Evolutionary conservation across 1,140 invertebrate species (phyloP).

Genomic region (Papilio polytes): DNA sequence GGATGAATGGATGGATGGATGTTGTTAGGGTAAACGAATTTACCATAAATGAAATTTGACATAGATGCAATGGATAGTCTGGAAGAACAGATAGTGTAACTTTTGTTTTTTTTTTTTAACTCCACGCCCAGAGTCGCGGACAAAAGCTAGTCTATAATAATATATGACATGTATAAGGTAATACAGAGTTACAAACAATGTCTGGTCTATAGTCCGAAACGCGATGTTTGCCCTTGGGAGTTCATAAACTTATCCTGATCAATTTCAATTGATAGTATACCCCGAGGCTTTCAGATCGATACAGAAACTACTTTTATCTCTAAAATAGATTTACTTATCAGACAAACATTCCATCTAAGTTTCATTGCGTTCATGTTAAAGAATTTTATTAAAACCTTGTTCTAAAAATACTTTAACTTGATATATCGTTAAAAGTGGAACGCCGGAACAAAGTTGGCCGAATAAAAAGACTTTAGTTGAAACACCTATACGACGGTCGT

Average conservation of each 20-base stretch:
- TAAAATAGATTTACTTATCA: background rate
- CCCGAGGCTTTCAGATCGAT: background rate
- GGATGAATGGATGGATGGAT: too few relatives aligned
- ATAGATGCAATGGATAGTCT: too few relatives aligned
- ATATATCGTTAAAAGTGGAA: slow-evolving; percentile 1
- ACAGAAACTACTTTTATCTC: background rate
- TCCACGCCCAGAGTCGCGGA: too few relatives aligned
- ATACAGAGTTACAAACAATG: too few relatives aligned
- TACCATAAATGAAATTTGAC: too few relatives aligned
- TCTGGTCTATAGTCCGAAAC: too few relatives aligned
- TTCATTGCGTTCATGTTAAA: background rate
- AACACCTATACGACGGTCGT: slow-evolving; percentile 5
- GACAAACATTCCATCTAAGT: background rate
- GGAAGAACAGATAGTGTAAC: too few relatives aligned
- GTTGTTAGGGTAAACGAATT: too few relatives aligned
- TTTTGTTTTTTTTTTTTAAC: too few relatives aligned
- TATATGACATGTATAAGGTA: too few relatives aligned
- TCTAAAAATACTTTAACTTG: background rate
- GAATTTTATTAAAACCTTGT: background rate
- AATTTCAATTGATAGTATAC: background rate
- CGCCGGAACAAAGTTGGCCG: slow-evolving; percentile 4
- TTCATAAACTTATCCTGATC: slow-evolving; percentile 16
- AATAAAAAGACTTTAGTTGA: slow-evolving; percentile 17
- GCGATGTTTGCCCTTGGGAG: background rate
- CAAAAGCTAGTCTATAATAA: too few relatives aligned